Base-by-base conservation (phyloP, 1,140 invertebrate species). In the Drosophila ambigua region DNA sequence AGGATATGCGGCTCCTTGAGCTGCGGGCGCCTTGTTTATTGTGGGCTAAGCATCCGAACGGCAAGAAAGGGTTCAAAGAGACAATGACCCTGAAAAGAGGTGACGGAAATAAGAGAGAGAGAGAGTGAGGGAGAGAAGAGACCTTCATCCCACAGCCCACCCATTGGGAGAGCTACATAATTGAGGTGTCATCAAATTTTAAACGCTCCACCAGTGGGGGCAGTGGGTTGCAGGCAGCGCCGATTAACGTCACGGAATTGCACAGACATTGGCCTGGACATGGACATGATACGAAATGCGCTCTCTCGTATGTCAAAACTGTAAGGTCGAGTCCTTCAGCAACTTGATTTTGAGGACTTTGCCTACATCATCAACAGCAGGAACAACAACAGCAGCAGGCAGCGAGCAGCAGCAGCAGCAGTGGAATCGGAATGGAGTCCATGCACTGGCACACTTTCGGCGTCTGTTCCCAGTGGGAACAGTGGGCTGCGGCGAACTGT, bases 311-410 rank as follows among this genome's bases (percentile, higher is more conserved):
- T 79, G 82, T 82, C 71, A 85, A 78, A 85, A 82, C 78, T 88
- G 63, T 83, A 88, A 87, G 83, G 83, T 88, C 83, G 83, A 88
- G 83, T 83, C 83, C 83, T 87, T 87, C 81, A 58, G 46, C 61
- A 51, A 71, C 61, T 81, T 80, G 73, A 67, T 80, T 77, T 81
- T 85, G 77, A 85, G 81, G 81, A 77, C 81, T 80, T 84, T 85
- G 72, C 77, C 81, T 81, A 85, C 81, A 84, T 84, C 81, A 84
- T 77, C 80, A 52, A 31, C 24, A 41, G 59, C 58, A 46, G 26
- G 46, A 53, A 50, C 48, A 50, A 28, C 48, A 53, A 39, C 23
- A 24, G 28, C 28, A 8, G 28, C 28, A 58, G 54, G 58, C 62
- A 45, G 58, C 57, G n/a, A 26, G 63, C 23, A 44, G 35, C 7